These are phyloP conservation scores for Discoglossus pictus DNA, from an alignment of 2,797 vertebrate species.

Conservation along the genomic window DNA sequence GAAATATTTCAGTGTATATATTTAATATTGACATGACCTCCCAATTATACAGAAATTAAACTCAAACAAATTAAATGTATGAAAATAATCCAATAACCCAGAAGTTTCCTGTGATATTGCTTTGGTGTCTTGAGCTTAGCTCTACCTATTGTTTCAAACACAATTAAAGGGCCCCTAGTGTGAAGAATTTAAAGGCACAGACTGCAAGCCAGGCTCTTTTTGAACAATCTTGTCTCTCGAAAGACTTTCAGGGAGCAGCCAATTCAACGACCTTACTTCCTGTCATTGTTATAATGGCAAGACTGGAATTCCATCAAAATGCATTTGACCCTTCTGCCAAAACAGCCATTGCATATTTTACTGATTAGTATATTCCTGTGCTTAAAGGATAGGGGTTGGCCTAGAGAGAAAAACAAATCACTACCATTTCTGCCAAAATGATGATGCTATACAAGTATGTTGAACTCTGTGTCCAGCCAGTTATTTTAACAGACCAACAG, in stretches of 20 bases:
- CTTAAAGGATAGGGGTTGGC: conserved; percentile 33
- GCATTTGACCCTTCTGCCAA: conserved; percentile 68
- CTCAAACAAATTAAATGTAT: too few species aligned
- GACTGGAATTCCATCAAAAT: conserved; percentile 73
- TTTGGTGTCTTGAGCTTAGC: conserved; percentile 43
- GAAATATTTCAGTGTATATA: too few species aligned
- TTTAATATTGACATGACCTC: too few species aligned
- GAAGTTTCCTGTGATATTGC: conserved; percentile 53
- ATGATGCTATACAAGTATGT: not conserved
- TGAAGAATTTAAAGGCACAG: conserved; percentile 46
- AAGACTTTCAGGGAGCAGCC: conserved; percentile 46
- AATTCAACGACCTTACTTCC: conserved; percentile 64
- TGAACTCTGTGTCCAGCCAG: not conserved
- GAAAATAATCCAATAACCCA: conserved; percentile 40
- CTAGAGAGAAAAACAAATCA: conserved; percentile 34
- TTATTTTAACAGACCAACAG: conserved; percentile 31
- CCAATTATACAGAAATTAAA: too few species aligned
- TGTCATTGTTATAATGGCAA: conserved; percentile 67
- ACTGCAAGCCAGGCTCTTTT: conserved; percentile 49
- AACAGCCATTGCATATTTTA: conserved; percentile 65
- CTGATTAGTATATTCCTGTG: conserved; percentile 70
- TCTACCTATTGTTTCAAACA: conserved; percentile 50
- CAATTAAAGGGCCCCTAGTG: conserved; percentile 59
- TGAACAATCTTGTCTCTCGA: conserved; percentile 56
- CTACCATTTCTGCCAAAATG: conserved; percentile 15